A percentile compares a stretch with the other conserved stretches of the same genome.
Evolutionary conservation across 2,797 vertebrate species (phyloP).

Genomic region (Antrozous pallidus): DNA sequence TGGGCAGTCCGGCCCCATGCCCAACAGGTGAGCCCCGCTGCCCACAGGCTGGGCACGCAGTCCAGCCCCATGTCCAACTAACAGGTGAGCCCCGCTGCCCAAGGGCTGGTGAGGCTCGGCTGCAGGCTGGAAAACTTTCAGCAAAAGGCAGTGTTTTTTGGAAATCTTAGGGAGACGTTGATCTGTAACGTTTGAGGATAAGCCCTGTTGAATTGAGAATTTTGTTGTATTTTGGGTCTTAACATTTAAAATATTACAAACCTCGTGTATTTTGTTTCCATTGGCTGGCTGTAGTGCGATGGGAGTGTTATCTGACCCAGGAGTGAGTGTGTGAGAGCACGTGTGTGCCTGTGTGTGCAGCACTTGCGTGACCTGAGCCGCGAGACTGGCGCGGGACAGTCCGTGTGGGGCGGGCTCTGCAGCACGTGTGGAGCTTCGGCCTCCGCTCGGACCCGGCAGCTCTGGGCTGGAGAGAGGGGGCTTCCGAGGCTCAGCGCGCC

Average conservation of each 20-base stretch:
- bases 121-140: not conserved
- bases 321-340: not conserved
- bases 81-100: no score
- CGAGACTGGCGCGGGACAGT: not conserved
- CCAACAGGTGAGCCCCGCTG: not conserved
- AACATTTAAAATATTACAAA: not conserved
- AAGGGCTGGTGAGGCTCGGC: no score
- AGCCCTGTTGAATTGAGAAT: rapidly evolving
- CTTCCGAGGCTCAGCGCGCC: not conserved
- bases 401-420: not conserved
- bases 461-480: rapidly evolving
- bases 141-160: not conserved
- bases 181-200: rapidly evolving
- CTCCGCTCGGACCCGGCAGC: rapidly evolving
- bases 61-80: no score
- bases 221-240: not conserved
- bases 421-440: rapidly evolving
- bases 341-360: not conserved
- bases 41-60: no score
- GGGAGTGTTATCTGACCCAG: not conserved
- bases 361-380: rapidly evolving
- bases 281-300: no score
- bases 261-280: rapidly evolving
- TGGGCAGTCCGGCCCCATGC: no score
- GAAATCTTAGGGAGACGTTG: not conserved